phyloP scores from a whole-genome alignment of 2,888 invertebrate genomes.

The Philhelius pedissequus region DNA sequence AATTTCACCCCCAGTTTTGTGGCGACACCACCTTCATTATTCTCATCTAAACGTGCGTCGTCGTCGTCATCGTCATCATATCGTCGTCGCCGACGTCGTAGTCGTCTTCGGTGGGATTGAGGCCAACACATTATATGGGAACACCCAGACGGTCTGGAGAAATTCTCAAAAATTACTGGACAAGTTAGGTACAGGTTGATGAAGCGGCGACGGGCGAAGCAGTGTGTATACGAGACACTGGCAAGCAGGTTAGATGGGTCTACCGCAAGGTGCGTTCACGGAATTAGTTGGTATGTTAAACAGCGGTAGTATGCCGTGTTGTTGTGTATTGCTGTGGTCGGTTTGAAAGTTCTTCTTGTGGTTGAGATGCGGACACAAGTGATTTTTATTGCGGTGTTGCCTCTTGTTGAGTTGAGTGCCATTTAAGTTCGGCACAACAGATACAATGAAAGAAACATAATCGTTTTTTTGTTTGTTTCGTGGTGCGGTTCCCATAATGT shows the following conservation, averaged over 20 bases:
- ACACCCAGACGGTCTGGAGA: slow-evolving; percentile 60
- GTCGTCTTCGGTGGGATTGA: slow-evolving; percentile 2
- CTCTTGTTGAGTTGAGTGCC: slow-evolving; percentile 52
- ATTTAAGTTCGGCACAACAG: slow-evolving; percentile 42
- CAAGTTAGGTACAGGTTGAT: not conserved
- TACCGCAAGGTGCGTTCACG: slow-evolving; percentile 67
- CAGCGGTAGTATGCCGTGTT: slow-evolving; percentile 24
- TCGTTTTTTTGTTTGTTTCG: not conserved
- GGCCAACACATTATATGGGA: slow-evolving; percentile 40
- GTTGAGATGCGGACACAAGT: slow-evolving; percentile 42
- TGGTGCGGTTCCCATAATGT: slow-evolving; percentile 61
- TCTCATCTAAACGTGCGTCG: not conserved
- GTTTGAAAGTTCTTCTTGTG: slow-evolving; percentile 28
- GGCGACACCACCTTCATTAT: slow-evolving; percentile 47
- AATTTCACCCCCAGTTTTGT: slow-evolving; percentile 63
- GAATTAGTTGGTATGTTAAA: slow-evolving; percentile 61
- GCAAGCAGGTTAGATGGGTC: slow-evolving; percentile 62
- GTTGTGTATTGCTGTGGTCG: slow-evolving; percentile 5
- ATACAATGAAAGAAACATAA: slow-evolving; percentile 9
- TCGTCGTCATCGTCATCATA: not conserved
- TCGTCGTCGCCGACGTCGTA: not conserved
- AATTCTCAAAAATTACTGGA: slow-evolving; percentile 47
- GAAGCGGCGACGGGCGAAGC: not conserved
- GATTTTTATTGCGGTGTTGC: slow-evolving; percentile 52
- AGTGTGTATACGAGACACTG: not conserved